phyloP scores from a whole-genome alignment of 2,113 vertebrate genomes.

The Onychorhynchus coronatus region DNA sequence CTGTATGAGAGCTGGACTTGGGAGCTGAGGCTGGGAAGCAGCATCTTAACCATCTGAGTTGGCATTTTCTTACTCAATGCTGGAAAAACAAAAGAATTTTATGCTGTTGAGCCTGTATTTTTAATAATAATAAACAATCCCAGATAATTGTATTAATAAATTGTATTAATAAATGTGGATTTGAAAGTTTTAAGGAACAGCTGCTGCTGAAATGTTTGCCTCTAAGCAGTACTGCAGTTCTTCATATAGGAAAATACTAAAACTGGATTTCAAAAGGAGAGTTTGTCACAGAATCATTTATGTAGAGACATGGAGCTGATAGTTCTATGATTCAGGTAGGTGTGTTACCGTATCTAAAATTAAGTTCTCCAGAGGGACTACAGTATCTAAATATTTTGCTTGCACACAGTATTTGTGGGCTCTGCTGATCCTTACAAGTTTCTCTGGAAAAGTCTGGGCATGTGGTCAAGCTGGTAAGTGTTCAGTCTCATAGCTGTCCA shows the following conservation, averaged over 20 bases:
- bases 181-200: not conserved
- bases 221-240: not conserved
- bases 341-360: not conserved
- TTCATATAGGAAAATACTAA: not conserved
- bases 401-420: not conserved
- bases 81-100: not conserved
- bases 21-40: not conserved
- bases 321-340: not conserved
- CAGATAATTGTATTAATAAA: not conserved
- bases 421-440: not conserved
- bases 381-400: not conserved
- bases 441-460: not conserved
- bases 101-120: not conserved
- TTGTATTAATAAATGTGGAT: not conserved
- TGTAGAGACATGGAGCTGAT: not conserved
- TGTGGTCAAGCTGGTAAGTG: not conserved
- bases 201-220: not conserved
- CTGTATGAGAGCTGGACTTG: not conserved
- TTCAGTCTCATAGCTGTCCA: not conserved
- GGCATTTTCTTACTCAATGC: not conserved
- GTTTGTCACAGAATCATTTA: not conserved
- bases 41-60: not conserved
- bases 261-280: not conserved
- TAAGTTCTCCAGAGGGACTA: not conserved
- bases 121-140: not conserved